Conservation (phyloP, 2,888 invertebrate species). For the Panopea generosa region DNA sequence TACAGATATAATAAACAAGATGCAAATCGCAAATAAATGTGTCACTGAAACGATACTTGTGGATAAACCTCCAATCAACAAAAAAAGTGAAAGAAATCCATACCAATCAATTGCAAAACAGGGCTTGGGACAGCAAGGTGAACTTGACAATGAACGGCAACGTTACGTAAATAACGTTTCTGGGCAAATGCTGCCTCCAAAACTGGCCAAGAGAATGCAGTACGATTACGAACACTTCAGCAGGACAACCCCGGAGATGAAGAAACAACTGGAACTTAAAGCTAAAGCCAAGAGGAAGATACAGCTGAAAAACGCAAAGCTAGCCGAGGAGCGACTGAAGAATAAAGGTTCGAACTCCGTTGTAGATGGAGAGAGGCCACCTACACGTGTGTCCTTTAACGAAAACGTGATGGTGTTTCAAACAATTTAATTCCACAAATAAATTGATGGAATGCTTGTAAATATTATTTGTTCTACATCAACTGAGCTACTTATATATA, state of each 20-base stretch:
- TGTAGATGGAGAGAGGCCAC: conserved; percentile 24
- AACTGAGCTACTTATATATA: too few relatives aligned
- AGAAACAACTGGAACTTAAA: conserved; percentile 42
- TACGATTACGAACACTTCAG: conserved; percentile 54
- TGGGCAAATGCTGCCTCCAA: conserved; percentile 33
- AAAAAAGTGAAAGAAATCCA: conserved; percentile 9
- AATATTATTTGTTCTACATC: too few relatives aligned
- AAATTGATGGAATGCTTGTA: too few relatives aligned
- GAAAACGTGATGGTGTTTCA: conserved; percentile 62
- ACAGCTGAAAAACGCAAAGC: conserved; percentile 43
- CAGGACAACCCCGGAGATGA: conserved; percentile 40
- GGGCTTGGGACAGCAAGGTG: background rate
- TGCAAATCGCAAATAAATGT: conserved; percentile 19
- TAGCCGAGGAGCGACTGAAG: conserved; percentile 25
- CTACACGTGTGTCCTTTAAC: conserved; percentile 57
- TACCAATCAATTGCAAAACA: conserved; percentile 21
- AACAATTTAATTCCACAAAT: conserved; percentile 49
- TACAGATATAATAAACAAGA: conserved; percentile 31
- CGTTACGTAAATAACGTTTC: conserved; percentile 8
- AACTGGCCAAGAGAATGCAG: conserved; percentile 30
- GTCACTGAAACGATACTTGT: background rate
- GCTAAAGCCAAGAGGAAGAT: conserved; percentile 48
- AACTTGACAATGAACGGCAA: background rate
- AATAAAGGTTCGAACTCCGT: background rate
- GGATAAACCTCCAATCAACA: background rate